A percentile compares a stretch with the other conserved stretches of the same genome.
phyloP scores from a whole-genome alignment of 1,140 invertebrate species.

The Drosophila ohnishii region DNA sequence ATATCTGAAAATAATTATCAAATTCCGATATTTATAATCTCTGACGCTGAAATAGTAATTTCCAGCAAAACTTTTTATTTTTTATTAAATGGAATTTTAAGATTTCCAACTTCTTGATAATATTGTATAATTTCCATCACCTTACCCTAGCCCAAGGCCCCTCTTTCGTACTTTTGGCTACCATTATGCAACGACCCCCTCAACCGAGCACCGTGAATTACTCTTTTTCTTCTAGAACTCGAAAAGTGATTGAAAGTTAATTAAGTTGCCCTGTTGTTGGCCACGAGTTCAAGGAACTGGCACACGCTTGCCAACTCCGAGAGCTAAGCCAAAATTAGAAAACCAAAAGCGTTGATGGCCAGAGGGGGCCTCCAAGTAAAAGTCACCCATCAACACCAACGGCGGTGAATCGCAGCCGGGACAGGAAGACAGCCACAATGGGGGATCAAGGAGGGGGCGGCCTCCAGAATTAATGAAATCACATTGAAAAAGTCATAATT shows the following conservation, averaged over 20 bases:
- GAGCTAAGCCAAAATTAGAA: constrained; percentile 42
- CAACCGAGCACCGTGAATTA: constrained; percentile 37
- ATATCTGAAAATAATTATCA: not conserved
- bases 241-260: constrained; percentile 68
- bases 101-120: not conserved
- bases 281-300: constrained; percentile 70
- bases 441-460: not conserved
- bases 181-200: constrained; percentile 45
- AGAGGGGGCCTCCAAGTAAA: constrained; percentile 63
- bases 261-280: constrained; percentile 59
- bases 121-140: not conserved
- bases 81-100: not conserved
- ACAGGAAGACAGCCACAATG: not conserved
- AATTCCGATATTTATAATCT: too few relatives aligned
- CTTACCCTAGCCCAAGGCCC: not conserved
- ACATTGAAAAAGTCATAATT: constrained; percentile 79
- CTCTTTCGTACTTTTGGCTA: not conserved
- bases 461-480: constrained; percentile 73
- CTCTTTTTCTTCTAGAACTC: constrained; percentile 26
- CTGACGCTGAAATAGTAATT: too few relatives aligned
- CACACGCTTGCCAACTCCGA: constrained; percentile 25
- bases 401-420: constrained; percentile 42
- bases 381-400: constrained; percentile 78
- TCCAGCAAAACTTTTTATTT: too few relatives aligned
- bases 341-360: constrained; percentile 32